Conservation (phyloP, 2,888 invertebrate species). For the Xylophagus ater region DNA sequence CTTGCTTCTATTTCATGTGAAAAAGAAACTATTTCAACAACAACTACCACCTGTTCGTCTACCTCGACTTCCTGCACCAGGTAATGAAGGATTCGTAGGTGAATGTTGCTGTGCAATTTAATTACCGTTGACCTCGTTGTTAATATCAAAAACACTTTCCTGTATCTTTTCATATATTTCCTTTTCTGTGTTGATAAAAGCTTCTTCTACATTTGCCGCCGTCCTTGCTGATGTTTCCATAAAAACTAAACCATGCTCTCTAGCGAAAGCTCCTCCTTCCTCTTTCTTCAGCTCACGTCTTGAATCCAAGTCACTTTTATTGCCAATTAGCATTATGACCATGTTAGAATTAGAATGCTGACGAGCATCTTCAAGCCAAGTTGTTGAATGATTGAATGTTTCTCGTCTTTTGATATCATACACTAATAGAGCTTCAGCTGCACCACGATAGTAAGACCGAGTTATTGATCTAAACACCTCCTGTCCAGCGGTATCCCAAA, state of each 20-base stretch:
- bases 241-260: conserved; percentile 97
- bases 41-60: conserved; percentile 73
- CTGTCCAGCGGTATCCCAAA: no score
- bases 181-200: conserved; percentile 99
- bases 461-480: conserved; percentile 92
- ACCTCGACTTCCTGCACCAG: conserved; percentile 69
- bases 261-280: conserved; percentile 99
- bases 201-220: conserved; percentile 99
- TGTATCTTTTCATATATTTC: conserved; percentile 99
- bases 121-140: conserved; percentile 99
- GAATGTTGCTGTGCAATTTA: conserved; percentile 99
- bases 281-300: conserved; percentile 97
- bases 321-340: conserved; percentile 99
- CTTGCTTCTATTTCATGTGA: no score
- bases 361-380: conserved; percentile 98
- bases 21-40: conserved; percentile 71
- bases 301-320: conserved; percentile 98
- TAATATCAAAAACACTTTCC: conserved; percentile 98
- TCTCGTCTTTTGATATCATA: conserved; percentile 98
- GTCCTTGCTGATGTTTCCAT: conserved; percentile 99
- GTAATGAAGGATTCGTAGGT: conserved; percentile 70
- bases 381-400: conserved; percentile 98
- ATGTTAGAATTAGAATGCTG: conserved; percentile 99
- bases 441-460: conserved; percentile 96
- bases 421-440: conserved; percentile 94